phyloP scores from a whole-genome alignment of 1,140 invertebrate genomes.

The Platorchestia sp. region DNA sequence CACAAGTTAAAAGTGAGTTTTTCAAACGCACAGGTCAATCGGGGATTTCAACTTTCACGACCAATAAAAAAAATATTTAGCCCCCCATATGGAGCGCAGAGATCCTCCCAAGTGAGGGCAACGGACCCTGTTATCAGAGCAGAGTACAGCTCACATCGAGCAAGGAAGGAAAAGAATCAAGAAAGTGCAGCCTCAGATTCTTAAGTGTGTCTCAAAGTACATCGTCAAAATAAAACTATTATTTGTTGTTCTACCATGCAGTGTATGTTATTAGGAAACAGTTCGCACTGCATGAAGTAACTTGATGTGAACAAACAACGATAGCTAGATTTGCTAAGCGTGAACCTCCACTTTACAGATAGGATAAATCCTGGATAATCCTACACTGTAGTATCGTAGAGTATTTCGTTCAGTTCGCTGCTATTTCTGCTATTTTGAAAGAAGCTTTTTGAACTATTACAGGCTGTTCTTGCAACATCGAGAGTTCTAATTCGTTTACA shows the following conservation, averaged over 20 bases:
- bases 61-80: background rate
- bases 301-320: background rate
- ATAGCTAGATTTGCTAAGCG: background rate
- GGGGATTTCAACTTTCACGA: background rate
- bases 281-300: background rate
- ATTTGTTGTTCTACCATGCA: background rate
- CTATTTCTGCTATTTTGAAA: too few relatives aligned
- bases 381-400: too few relatives aligned
- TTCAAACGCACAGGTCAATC: background rate
- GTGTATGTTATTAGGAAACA: background rate
- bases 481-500: background rate
- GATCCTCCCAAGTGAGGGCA: background rate
- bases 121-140: too few relatives aligned
- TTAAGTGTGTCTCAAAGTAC: background rate
- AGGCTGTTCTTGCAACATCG: too few relatives aligned
- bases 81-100: background rate
- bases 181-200: background rate
- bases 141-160: too few relatives aligned
- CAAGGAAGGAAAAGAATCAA: too few relatives aligned
- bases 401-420: too few relatives aligned
- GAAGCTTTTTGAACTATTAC: too few relatives aligned
- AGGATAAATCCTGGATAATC: too few relatives aligned
- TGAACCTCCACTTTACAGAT: too few relatives aligned
- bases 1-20: background rate
- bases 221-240: background rate